Percentiles rank a stretch among this genome's conserved stretches.
phyloP scores from a whole-genome alignment of 2,888 invertebrate genomes.

The Luffia ferchaultella region DNA sequence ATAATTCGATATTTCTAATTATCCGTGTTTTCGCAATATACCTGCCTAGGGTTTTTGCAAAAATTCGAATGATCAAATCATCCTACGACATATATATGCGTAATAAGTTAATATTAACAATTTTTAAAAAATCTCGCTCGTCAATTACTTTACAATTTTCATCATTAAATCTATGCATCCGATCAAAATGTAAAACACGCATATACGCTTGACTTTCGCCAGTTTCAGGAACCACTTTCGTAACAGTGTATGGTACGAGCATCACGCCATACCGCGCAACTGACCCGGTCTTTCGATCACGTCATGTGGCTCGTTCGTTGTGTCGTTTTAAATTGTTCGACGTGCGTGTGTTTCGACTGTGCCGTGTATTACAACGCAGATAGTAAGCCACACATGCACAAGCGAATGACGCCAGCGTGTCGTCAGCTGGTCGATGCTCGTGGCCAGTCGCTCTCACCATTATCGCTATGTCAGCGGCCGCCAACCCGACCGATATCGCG shows the following conservation, averaged over 20 bases:
- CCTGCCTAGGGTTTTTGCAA: no score
- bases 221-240: conserved; percentile 30
- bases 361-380: neutral
- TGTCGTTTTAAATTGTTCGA: neutral
- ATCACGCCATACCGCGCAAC: conserved; percentile 57
- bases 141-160: no score
- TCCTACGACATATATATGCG: neutral
- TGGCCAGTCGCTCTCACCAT: conserved; percentile 21
- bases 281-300: conserved; percentile 20
- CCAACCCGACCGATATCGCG: no score
- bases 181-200: neutral
- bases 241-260: conserved; percentile 26
- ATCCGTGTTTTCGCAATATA: neutral
- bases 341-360: neutral
- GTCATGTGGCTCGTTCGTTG: neutral
- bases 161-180: no score
- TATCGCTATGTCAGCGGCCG: conserved; percentile 17
- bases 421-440: conserved; percentile 26
- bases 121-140: neutral
- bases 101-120: neutral
- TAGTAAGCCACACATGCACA: neutral
- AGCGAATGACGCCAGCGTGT: conserved; percentile 31
- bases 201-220: neutral
- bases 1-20: neutral
- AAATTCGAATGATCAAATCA: no score